Base-by-base conservation (phyloP, 2,888 invertebrate genomes). In the Teinopalpus imperialis region DNA sequence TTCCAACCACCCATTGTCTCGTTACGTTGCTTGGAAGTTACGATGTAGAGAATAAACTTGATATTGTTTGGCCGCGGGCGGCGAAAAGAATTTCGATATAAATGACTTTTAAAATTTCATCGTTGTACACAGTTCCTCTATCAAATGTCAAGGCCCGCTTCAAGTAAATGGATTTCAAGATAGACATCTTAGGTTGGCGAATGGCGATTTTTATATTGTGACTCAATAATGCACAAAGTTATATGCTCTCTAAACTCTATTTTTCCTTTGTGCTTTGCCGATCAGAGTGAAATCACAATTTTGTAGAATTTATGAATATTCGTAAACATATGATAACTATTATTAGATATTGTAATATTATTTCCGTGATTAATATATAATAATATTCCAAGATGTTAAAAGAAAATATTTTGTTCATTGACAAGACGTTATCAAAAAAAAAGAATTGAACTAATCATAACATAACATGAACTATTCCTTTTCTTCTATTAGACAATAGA, bases 71-170 rank as follows among this genome's bases (percentile, higher is more conserved):
- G 80, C 87, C 82, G 71, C 81, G 78, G 79, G 86, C 86, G 74
- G 66, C 72, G 74, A 78, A 83, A 87, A 85, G 87, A 78, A 88
- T 87, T 88, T 83, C 76, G 79, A 87, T 83, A 86, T 86, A 88
- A 88, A 88, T 88, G 86, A 88, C 86, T 88, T 88, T 88, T 88
- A 85, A 88, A 88, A 88, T 87, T 88, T 88, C 81, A 86, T 86
- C 88, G 82, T 82, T 87, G 88, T 81, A 83, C 87, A 87, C 88
- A 85, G 86, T 87, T 86, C 80, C 87, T 86, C 82, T 85, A 86
- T 86, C 86, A 87, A 87, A 82, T 85, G 87, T 82, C 81, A 81
- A 79, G 85, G 77, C 81, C 80, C 80, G 81, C 74, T 73, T 61
- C 69, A 67, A 77, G 77, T 86, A 87, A 86, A 82, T 74, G 77